phyloP scores from a whole-genome alignment of 2,113 vertebrate genomes.

The Nannobrachium achirus region DNA sequence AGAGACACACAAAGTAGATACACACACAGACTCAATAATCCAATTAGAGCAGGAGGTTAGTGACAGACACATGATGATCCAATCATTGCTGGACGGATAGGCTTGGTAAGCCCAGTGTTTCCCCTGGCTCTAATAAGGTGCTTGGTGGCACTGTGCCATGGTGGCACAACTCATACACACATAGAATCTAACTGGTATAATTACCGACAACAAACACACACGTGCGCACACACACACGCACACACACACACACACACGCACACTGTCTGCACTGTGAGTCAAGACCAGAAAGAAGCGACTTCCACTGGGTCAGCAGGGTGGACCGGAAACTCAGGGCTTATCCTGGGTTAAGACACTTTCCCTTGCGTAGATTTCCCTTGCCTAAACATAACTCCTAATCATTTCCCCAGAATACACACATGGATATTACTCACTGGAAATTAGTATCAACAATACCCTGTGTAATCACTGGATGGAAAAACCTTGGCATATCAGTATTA shows the following conservation, averaged over 20 bases:
- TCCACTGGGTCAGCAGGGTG: constrained; percentile 62
- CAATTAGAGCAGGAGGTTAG: constrained; percentile 69
- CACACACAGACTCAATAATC: constrained; percentile 55
- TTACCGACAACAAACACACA: constrained; percentile 18
- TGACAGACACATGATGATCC: constrained; percentile 64
- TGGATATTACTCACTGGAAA: constrained; percentile 51
- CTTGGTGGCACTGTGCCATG: constrained; percentile 59
- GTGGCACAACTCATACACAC: constrained; percentile 65
- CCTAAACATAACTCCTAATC: constrained; percentile 51
- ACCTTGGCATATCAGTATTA: constrained; percentile 51
- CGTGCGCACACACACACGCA: constrained; percentile 23
- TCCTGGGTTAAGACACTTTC: constrained; percentile 55
- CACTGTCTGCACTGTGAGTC: constrained; percentile 47
- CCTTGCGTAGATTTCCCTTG: constrained; percentile 36
- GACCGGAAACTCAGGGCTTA: constrained; percentile 54
- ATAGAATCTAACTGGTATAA: constrained; percentile 71
- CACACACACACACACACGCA: background rate
- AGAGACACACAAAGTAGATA: constrained; percentile 16
- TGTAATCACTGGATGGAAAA: constrained; percentile 55
- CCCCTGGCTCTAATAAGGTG: constrained; percentile 69
- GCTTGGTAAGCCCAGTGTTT: constrained; percentile 69
- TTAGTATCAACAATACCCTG: constrained; percentile 43
- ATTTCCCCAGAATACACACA: constrained; percentile 48
- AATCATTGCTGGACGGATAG: constrained; percentile 66
- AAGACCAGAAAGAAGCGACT: constrained; percentile 59